Evolutionary conservation across 2,113 vertebrate genomes (phyloP).

Genomic region (Gracilinanus agilis): DNA sequence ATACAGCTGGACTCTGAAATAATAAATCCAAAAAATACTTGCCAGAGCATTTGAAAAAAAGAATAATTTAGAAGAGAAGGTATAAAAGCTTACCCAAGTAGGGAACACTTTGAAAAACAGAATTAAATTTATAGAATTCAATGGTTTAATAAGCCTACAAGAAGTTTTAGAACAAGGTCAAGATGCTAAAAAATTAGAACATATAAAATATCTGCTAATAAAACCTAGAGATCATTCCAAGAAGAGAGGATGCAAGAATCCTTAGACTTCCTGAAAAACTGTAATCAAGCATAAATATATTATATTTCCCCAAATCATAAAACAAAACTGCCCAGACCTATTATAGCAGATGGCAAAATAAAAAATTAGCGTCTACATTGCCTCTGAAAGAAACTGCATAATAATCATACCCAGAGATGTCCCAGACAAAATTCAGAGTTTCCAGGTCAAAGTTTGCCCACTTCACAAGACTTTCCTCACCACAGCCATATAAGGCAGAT

Average conservation of each 20-base stretch:
- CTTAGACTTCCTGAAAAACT: no score
- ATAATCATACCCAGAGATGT: neutral
- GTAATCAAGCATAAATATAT: no score
- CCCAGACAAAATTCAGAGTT: neutral
- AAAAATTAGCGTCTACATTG: no score
- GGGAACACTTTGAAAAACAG: neutral
- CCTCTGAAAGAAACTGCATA: neutral
- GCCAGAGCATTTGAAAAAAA: neutral
- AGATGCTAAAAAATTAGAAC: neutral
- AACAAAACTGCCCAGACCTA: no score
- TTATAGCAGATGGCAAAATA: no score
- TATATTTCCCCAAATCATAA: no score
- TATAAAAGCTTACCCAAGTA: neutral
- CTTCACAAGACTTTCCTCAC: neutral
- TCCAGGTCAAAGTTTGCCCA: no score
- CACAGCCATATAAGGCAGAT: neutral
- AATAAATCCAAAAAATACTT: neutral
- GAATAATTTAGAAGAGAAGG: neutral
- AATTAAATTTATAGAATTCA: neutral
- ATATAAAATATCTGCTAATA: neutral
- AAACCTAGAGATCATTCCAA: neutral
- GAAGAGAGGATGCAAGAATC: neutral
- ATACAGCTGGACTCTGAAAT: neutral
- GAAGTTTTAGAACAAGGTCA: neutral
- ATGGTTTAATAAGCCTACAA: neutral